Base-by-base conservation (phyloP, 2,888 invertebrate species). In the Meghimatium bilineatum region DNA sequence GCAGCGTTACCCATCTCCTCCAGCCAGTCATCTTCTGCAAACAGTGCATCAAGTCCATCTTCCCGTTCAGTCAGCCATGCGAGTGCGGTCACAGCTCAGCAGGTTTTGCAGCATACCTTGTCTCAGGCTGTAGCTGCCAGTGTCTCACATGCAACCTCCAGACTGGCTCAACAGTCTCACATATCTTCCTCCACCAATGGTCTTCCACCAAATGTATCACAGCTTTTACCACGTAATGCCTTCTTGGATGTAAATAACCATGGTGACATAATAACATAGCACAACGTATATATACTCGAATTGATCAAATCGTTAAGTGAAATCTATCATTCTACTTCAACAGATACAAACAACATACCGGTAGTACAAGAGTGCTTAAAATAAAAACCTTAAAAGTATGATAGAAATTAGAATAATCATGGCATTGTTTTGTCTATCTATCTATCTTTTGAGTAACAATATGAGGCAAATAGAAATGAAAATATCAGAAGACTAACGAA, bases 171-270 rank as follows among this genome's bases (percentile, higher is more conserved):
- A 72, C 87, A 36, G 81, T 83, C 67, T 36, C 87, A 79, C 74
- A 52, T 84, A 34, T 82, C 86, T 52, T 82, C 89, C 49, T 87
- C 89, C n/a, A 85, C 88, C 49, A 88, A 90, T 80, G 90, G 90
- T 52, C 87, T 91, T 78, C 90, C 91, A 69, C 88, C 90, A 26
- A 90, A 88, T 78, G 90, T 91, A 79, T 90, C 90, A 85, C 91
- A 91, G 77, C 88, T 92, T 29, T 88, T 92, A 85, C 92, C 92
- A 86, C 91, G 92, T 92, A 88, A 88, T 29, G 23, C 32, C 29
- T 32, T 52, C 90, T 89, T 72, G 23, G 26, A 63, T 63, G 44
- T 44, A 44, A 44, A 44, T 44, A 44, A 44, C 12, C 44, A 44
- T 44, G 44, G 44, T 44, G 44, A 44, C 12, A 12, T 44, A 44